Evolutionary conservation across 2,113 vertebrate species (phyloP).

Genomic region (Cebus imitator): DNA sequence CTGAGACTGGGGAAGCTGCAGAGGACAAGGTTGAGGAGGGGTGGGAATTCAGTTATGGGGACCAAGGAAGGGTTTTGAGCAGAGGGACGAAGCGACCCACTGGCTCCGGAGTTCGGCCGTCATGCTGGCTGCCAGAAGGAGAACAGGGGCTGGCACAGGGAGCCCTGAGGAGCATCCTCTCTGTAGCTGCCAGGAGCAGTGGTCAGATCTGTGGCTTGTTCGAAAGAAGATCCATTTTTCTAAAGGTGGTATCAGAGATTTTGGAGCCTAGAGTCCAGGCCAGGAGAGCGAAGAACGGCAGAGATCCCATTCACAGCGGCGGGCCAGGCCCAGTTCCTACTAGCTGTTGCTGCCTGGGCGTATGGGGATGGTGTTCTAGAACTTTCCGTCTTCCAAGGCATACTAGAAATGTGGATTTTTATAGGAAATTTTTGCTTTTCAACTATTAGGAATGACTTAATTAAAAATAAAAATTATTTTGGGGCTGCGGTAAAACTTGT

Average conservation of each 20-base stretch:
- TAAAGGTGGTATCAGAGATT: neutral
- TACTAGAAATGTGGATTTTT: neutral
- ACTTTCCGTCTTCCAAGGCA: neutral
- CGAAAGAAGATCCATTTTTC: neutral
- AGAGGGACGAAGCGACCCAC: no score
- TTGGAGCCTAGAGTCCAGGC: neutral
- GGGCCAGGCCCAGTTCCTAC: neutral
- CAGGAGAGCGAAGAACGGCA: neutral
- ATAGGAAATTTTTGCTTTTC: neutral
- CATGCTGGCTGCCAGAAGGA: neutral
- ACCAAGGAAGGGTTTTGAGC: neutral
- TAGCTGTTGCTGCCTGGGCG: neutral
- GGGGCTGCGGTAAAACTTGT: neutral
- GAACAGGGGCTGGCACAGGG: rapidly evolving
- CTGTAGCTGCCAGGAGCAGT: rapidly evolving
- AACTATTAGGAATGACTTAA: neutral
- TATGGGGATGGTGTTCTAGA: neutral
- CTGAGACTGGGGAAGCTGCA: neutral
- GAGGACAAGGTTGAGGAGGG: neutral
- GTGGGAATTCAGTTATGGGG: neutral
- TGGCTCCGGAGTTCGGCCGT: rapidly evolving
- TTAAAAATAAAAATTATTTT: neutral
- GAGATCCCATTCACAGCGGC: rapidly evolving
- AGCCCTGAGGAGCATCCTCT: rapidly evolving
- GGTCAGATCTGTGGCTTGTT: neutral